Evolutionary conservation across 2,113 vertebrate genomes (phyloP), one percentile per base, ranked within the genome.

Genomic region (Marmota monax): DNA sequence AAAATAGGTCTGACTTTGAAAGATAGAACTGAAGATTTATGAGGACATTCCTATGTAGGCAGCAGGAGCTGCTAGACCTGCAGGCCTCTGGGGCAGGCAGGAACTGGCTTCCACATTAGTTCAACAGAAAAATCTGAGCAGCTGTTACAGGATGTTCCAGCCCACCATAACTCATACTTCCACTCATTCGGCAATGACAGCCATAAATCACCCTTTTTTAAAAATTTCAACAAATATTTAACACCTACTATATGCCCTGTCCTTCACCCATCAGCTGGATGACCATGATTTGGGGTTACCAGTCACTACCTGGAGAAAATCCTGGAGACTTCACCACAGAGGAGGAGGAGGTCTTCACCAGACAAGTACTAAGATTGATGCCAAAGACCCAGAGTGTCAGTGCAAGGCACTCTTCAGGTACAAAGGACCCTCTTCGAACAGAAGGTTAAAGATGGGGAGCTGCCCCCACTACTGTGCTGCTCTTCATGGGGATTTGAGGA

Each of bases 1-100:
- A 90, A 78, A 92, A 61, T 2, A 96, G n/a, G 34, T 16, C 22
- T 58, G 22, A 65, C 74, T 96, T 56, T 73, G 48, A 63, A 92
- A 97, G 78, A 61, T 14, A 82, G 53, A 84, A 79, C 42, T 58
- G 51, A 16, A 78, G 39, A 84, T 32, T 37, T 77, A 39, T 37
- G 29, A 94, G 86, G 48, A 92, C 29, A 65, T 42, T 78, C 51
- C 84, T n/a, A 5, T 27, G 5, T 4, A 18, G 45, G 51, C 56
- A 74, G 61, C 4, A 14, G 9, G 37, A 58, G 14, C 56, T 27
- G 32, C 22, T 2, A 61, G n/a, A 23, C 13, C 77, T n/a, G 48
- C n/a, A 25, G 53, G 56, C 58, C 63, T 74, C 84, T 11, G 18
- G 48, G 61, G 48, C 95, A 86, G 69, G 76, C 48, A 29, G 2